Percentiles rank a stretch among this genome's conserved stretches.
Evolutionary conservation across 2,113 vertebrate species (phyloP).

Genomic region (Peucedramus taeniatus): DNA sequence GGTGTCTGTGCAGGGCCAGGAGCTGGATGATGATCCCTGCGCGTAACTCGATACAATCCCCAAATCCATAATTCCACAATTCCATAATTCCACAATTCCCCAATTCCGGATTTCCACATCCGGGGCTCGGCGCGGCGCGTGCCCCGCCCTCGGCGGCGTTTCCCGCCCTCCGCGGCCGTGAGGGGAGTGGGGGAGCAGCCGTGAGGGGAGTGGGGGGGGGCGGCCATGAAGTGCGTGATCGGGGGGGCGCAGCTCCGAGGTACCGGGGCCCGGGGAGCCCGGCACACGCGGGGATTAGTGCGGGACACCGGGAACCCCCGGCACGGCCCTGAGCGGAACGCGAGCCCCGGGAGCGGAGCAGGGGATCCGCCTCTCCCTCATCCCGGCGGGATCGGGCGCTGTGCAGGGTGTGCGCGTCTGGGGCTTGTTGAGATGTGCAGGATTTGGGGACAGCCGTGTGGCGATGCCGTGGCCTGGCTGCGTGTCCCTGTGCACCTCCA

Average conservation of each 20-base stretch:
- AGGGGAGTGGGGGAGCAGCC: background rate
- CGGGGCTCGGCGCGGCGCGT: background rate
- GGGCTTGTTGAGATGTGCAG: background rate
- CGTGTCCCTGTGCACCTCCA: accelerated
- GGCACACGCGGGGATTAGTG: accelerated
- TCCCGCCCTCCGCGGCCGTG: background rate
- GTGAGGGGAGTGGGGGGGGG: background rate
- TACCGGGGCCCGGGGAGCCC: background rate
- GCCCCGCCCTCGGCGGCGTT: background rate
- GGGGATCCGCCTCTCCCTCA: background rate
- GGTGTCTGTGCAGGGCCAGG: background rate
- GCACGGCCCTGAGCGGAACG: background rate
- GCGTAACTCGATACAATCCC: no score
- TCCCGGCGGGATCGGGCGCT: accelerated
- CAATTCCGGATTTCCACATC: background rate
- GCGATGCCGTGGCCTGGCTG: accelerated
- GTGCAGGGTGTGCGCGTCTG: accelerated
- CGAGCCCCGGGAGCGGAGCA: background rate
- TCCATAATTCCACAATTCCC: accelerated
- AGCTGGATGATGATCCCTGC: background rate
- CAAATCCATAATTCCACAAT: accelerated
- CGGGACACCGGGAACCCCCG: background rate
- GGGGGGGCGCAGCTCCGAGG: slow-evolving; percentile 20
- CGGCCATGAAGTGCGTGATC: slow-evolving; percentile 23
- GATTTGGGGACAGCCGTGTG: accelerated